A percentile compares a stretch with the other conserved stretches of the same genome.
Evolutionary conservation across 2,113 vertebrate species (phyloP).

Genomic region (Mormyrus lacerda): DNA sequence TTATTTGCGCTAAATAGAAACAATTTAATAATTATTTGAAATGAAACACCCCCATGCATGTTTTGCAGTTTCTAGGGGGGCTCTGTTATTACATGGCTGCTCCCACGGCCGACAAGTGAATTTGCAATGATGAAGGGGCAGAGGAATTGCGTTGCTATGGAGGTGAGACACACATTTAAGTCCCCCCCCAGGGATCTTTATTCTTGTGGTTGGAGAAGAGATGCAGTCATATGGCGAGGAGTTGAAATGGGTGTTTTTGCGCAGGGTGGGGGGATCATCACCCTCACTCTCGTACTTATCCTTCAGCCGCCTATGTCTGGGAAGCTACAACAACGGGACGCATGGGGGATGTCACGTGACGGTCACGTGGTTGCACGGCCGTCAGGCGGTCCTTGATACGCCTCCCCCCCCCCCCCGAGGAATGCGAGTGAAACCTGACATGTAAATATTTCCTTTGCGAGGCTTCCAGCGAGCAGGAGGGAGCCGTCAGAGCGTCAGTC

Average conservation of each 20-base stretch:
- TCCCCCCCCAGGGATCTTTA: not conserved
- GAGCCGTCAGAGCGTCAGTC: not conserved
- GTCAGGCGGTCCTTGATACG: not conserved
- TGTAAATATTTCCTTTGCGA: not conserved
- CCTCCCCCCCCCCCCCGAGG: not conserved
- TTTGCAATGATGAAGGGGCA: not conserved
- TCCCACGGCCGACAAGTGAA: not conserved
- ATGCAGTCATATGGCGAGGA: not conserved
- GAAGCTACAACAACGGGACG: not conserved
- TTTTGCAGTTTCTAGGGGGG: not conserved
- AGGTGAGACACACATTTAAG: not conserved
- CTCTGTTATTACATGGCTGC: not conserved
- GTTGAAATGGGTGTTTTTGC: not conserved
- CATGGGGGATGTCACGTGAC: not conserved
- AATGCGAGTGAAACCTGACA: not conserved
- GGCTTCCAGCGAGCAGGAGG: not conserved
- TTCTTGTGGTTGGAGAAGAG: not conserved
- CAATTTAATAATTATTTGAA: not conserved
- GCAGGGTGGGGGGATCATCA: not conserved
- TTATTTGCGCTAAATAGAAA: not conserved
- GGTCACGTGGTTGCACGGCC: not conserved
- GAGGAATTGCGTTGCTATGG: not conserved
- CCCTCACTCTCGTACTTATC: not conserved
- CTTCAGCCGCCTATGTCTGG: not conserved
- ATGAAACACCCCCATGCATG: not conserved